These are phyloP conservation scores for Palythoa heliodiscus DNA, from an alignment of 92 coral and sea anemone genomes.

Conservation along the genomic window DNA sequence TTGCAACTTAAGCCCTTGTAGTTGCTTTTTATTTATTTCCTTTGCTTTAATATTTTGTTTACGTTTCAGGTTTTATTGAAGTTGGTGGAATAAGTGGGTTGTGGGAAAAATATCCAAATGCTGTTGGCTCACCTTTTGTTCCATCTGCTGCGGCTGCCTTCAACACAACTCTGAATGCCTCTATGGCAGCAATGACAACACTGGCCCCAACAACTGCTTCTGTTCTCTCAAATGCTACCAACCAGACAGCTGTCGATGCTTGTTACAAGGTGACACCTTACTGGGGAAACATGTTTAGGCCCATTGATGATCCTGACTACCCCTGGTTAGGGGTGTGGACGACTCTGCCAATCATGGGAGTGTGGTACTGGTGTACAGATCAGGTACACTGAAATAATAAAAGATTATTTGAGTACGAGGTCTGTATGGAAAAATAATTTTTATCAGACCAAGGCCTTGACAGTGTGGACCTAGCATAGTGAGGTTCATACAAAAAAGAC, in stretches of 20 bases:
- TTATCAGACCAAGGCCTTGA: too few species aligned
- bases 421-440: too few species aligned
- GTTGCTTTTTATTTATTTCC: too few species aligned
- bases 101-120: conserved; percentile 54
- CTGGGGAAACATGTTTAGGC: conserved; percentile 95
- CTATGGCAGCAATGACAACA: conserved; percentile 29
- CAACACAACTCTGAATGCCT: conserved; percentile 27
- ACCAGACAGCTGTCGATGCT: conserved; percentile 14
- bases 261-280: conserved; percentile 81
- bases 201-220: conserved; percentile 35
- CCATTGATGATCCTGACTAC: conserved; percentile 97
- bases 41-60: not conserved
- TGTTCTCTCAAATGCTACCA: conserved; percentile 28
- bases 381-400: conserved; percentile 63
- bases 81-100: conserved; percentile 55
- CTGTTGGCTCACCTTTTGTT: conserved; percentile 28
- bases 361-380: conserved; percentile 99
- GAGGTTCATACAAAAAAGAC: too few species aligned
- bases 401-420: too few species aligned
- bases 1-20: too few species aligned
- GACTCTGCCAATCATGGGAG: conserved; percentile 88
- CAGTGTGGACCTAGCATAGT: too few species aligned
- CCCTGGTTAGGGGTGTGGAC: conserved; percentile 99
- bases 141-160: conserved; percentile 26
- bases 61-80: conserved; percentile 48